phyloP scores from a whole-genome alignment of 1,140 invertebrate species.

The Elymnias hypermnestra region DNA sequence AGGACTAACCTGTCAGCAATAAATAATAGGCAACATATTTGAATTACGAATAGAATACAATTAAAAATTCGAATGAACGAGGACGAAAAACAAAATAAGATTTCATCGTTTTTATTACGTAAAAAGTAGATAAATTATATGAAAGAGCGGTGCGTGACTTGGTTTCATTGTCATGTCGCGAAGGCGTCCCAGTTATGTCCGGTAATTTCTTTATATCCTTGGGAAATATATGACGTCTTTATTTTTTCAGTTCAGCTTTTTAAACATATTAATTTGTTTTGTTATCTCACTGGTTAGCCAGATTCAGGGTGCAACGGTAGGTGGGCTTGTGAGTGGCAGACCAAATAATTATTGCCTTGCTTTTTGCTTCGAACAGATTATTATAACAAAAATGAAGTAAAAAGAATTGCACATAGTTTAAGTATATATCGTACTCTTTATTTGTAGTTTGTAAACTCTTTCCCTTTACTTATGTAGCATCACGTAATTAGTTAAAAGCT shows the following conservation, averaged over 20 bases:
- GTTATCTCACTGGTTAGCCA: slow-evolving; percentile 6
- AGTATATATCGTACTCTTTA: too few relatives aligned
- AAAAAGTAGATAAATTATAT: slow-evolving; percentile 25
- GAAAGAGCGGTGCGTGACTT: slow-evolving; percentile 30
- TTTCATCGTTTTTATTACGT: slow-evolving; percentile 9
- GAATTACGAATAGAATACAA: too few relatives aligned
- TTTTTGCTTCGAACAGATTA: too few relatives aligned
- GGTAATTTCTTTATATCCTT: slow-evolving; percentile 28
- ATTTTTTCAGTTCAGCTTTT: slow-evolving; percentile 9
- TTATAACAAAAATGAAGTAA: too few relatives aligned
- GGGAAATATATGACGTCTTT: slow-evolving; percentile 17
- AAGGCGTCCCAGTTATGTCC: slow-evolving; percentile 27
- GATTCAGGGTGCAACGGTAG: background rate
- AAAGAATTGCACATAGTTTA: too few relatives aligned
- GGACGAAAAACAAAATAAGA: slow-evolving; percentile 3
- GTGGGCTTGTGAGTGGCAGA: slow-evolving; percentile 1
- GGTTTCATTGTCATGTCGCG: slow-evolving; percentile 29
- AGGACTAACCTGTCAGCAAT: too few relatives aligned
- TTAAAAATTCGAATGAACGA: background rate
- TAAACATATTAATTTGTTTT: slow-evolving; percentile 8
- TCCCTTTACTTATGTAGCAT: too few relatives aligned
- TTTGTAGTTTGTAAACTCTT: too few relatives aligned
- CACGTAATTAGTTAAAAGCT: too few relatives aligned
- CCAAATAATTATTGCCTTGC: background rate
- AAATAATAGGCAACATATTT: too few relatives aligned